Conservation (phyloP, 2,797 vertebrate genomes). For the Acrossocheilus fasciatus region DNA sequence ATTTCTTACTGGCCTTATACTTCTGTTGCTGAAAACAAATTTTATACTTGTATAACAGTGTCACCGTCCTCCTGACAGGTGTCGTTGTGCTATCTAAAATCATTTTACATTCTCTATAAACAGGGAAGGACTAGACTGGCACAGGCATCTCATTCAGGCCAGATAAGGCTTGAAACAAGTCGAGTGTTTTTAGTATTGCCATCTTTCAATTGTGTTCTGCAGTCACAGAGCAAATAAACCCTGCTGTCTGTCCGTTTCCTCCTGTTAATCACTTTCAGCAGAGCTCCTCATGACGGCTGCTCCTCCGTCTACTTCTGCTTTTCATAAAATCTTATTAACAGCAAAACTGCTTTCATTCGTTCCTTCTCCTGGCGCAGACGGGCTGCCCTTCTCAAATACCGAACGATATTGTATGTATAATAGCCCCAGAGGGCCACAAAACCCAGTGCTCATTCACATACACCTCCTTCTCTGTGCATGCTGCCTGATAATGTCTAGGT, state of each 20-base stretch:
- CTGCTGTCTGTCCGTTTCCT: background rate
- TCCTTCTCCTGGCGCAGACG: background rate
- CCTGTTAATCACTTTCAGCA: slow-evolving; percentile 10
- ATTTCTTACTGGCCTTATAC: background rate
- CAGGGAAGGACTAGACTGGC: background rate
- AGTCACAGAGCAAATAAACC: background rate
- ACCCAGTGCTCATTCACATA: background rate
- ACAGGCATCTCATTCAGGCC: background rate
- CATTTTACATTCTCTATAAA: background rate
- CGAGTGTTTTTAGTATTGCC: background rate
- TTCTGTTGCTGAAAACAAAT: background rate
- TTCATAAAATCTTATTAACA: slow-evolving; percentile 16
- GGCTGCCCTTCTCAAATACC: background rate
- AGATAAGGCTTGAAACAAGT: background rate
- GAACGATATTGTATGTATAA: background rate
- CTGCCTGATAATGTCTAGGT: slow-evolving; percentile 3
- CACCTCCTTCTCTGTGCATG: background rate
- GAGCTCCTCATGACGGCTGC: slow-evolving; percentile 13
- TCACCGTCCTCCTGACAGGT: background rate
- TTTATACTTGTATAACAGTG: background rate
- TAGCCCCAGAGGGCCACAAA: background rate
- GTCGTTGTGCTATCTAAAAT: background rate
- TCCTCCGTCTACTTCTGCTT: background rate
- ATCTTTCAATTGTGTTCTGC: slow-evolving; percentile 20
- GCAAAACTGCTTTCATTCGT: background rate